Base-by-base conservation (phyloP, 2,888 invertebrate species). In the Tetragonisca angustula region DNA sequence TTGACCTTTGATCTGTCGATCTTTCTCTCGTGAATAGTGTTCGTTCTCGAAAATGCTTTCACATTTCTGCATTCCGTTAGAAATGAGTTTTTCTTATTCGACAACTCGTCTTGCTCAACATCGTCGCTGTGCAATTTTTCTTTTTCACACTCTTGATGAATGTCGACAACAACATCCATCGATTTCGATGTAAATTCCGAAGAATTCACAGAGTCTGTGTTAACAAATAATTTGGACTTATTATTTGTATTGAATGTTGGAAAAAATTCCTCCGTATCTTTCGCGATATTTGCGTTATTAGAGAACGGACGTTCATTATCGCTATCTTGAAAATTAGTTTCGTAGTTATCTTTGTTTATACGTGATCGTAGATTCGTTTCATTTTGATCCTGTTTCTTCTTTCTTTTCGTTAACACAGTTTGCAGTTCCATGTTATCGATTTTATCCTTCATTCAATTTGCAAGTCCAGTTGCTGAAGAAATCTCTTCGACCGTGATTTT, bases 161-260 rank as follows among this genome's bases (percentile, higher is more conserved):
- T 88, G 59, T 93, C 93, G 4, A 90, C 93, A 21, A 92, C 84
- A 9, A 93, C 91, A 49, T 91, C 88, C 68, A 92, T 43, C 15
- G 88, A 76, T 49, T 83, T 73, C 13, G 84, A 73, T 21, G 49
- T 36, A n/a, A 65, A 56, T 50, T 81, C 72, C 3, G 87, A 83
- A 0, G 78, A 24, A 75, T 85, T 64, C 21, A n/a, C 59, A 1
- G 83, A 80, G 5, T n/a, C 61, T 5, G 67, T 56, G n/a, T 86
- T 81, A 15, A 43, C 19, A 4, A 65, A 72, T 69, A 65, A 72
- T 52, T 64, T 54, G 21, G 24, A 4, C 4, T 27, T 76, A 2
- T 64, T 64, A 32, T 74, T 19, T 61, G 5, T 36, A 27, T 77
- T 43, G 3, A 50, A 62, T 32, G 59, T 50, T 19, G 52, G 32